Conservation (phyloP, 1,140 invertebrate species). For the Leptonema lineaticorne region DNA sequence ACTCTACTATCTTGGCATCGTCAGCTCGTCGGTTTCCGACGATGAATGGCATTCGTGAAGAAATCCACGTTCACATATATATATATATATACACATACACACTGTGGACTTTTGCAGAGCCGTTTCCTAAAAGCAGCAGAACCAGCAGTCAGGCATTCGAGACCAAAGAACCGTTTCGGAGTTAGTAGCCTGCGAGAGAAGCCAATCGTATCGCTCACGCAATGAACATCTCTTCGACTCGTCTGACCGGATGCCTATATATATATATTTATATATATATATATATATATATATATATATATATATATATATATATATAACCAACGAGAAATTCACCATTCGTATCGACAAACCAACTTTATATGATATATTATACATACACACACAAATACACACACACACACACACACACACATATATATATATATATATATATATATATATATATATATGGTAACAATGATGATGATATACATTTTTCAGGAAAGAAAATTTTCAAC, state of each 20-base stretch:
- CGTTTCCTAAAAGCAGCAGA: constrained; percentile 2
- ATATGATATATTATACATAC: too few relatives aligned
- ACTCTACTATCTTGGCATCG: too few relatives aligned
- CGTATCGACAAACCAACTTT: background rate
- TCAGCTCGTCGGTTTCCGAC: background rate
- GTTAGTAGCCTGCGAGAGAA: constrained; percentile 24
- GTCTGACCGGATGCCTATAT: constrained; percentile 23
- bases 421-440: too few relatives aligned
- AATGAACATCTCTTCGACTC: constrained; percentile 6
- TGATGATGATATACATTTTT: too few relatives aligned
- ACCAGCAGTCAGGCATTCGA: background rate
- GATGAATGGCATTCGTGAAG: background rate
- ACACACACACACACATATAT: too few relatives aligned
- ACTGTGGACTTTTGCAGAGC: background rate
- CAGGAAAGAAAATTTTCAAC: too few relatives aligned
- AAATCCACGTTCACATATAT: background rate
- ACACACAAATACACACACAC: too few relatives aligned
- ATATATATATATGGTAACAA: too few relatives aligned
- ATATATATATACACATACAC: too few relatives aligned
- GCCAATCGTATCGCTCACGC: constrained; percentile 30
- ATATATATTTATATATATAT: too few relatives aligned
- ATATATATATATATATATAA: too few relatives aligned
- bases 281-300: too few relatives aligned
- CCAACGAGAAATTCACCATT: background rate
- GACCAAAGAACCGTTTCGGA: constrained; percentile 31